Evolutionary conservation across 2,888 invertebrate species (phyloP), one percentile per base, ranked within the genome.

Genomic region (Brachyptera risi): DNA sequence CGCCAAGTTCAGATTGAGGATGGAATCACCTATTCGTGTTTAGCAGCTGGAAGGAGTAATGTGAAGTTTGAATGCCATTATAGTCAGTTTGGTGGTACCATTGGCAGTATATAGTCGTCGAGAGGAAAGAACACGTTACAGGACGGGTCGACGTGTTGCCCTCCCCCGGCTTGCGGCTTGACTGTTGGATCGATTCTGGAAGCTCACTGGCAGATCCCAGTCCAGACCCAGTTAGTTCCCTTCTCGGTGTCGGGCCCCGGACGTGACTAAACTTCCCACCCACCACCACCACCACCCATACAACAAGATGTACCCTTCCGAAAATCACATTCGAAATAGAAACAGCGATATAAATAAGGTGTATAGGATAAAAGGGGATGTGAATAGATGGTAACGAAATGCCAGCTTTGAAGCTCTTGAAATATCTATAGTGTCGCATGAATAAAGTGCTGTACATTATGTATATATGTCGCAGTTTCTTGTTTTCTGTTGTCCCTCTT

Each of bases 201-300:
- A 47, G 4, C 47, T 47, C 47, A 47, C 47, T 47, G 47, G 47
- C 47, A 47, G 47, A 3, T n/a, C 23, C 47, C 23, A 24, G 47
- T 13, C 47, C 47, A 17, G 47, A 21, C 9, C 23, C 1, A 3
- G 15, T 15, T 15, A 7, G 3, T 3, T 40, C 3, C 40, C 15
- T 15, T 40, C 5, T 4, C 24, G n/a, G 23, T 21, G 47, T 11
- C 3, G 47, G 47, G 24, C 23, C 42, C 47, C 24, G 47, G 5
- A 23, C 47, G 23, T 24, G 24, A 4, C 24, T 24, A n/a, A 3
- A 9, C 23, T 24, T 24, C 23, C 47, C 24, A 2, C 47, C 23
- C 47, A n/a, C 11, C 24, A 3, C 23, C 24, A 3, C 23, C 2
- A 1, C 47, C 23, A 11, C 23, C 42, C 42, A 15, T 21, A 21